A percentile compares a stretch with the other conserved stretches of the same genome.
Conservation (phyloP, 2,888 invertebrate genomes). For the Thelaira solivaga region DNA sequence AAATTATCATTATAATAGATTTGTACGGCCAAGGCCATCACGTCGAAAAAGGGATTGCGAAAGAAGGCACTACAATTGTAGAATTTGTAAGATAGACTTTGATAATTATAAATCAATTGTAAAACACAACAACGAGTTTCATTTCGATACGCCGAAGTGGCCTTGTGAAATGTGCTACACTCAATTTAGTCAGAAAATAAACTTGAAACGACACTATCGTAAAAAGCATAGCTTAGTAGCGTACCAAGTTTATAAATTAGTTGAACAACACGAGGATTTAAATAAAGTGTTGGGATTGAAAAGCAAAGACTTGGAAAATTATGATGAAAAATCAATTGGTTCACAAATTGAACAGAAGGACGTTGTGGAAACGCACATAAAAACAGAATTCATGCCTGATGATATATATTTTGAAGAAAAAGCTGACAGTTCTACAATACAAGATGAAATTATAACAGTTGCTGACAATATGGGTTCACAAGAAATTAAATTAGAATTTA, state of each 20-base stretch:
- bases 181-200: not conserved
- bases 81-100: constrained; percentile 25
- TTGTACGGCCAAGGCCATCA: not conserved
- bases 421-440: not conserved
- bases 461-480: not conserved
- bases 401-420: not conserved
- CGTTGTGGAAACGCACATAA: not conserved
- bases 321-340: not conserved
- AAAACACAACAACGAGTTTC: constrained; percentile 31
- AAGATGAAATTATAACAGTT: constrained; percentile 14
- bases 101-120: constrained; percentile 14
- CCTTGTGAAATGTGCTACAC: constrained; percentile 25
- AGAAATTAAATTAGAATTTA: constrained; percentile 21
- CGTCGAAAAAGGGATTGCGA: not conserved
- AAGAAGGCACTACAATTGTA: constrained; percentile 12
- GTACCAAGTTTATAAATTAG: constrained; percentile 20
- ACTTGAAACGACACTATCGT: constrained; percentile 28
- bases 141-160: not conserved
- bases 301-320: not conserved
- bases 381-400: not conserved
- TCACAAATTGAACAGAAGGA: not conserved
- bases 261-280: constrained; percentile 17
- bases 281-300: constrained; percentile 10
- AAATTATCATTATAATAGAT: not conserved
- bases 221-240: constrained; percentile 21